Conservation (phyloP, 2,797 vertebrate genomes). For the Cirrhinus mrigala region DNA sequence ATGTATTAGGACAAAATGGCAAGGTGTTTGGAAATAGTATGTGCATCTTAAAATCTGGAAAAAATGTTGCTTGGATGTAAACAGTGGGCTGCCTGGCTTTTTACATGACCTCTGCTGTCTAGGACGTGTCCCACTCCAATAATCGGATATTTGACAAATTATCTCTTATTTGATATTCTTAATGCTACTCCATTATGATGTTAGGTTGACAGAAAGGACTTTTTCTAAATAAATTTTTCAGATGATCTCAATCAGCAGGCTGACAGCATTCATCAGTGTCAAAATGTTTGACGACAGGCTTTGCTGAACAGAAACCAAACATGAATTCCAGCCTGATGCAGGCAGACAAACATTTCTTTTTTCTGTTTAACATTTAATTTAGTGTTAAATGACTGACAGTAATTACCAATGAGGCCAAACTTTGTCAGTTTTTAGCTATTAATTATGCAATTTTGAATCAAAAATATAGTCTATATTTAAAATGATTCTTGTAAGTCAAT, state of each 20-base stretch:
- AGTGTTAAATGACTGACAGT: neutral
- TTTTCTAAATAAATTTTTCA: neutral
- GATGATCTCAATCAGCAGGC: neutral
- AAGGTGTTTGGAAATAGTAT: neutral
- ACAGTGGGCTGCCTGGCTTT: neutral
- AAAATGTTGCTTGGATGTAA: neutral
- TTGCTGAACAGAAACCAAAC: neutral
- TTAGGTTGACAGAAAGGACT: neutral
- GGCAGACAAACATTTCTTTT: neutral
- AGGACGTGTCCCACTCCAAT: too few species aligned
- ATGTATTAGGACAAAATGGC: neutral
- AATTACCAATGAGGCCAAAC: neutral
- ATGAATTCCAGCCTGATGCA: neutral
- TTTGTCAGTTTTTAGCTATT: neutral
- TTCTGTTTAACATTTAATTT: neutral
- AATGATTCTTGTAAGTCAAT: neutral
- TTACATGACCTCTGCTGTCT: neutral
- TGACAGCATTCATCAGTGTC: neutral
- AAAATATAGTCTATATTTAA: neutral
- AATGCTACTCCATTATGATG: neutral
- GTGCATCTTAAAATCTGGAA: neutral
- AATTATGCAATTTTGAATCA: neutral
- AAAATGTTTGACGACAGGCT: neutral
- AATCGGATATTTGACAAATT: neutral
- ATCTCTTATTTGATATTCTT: neutral